phyloP scores from a whole-genome alignment of 2,113 vertebrate species.

The Anguilla rostrata region DNA sequence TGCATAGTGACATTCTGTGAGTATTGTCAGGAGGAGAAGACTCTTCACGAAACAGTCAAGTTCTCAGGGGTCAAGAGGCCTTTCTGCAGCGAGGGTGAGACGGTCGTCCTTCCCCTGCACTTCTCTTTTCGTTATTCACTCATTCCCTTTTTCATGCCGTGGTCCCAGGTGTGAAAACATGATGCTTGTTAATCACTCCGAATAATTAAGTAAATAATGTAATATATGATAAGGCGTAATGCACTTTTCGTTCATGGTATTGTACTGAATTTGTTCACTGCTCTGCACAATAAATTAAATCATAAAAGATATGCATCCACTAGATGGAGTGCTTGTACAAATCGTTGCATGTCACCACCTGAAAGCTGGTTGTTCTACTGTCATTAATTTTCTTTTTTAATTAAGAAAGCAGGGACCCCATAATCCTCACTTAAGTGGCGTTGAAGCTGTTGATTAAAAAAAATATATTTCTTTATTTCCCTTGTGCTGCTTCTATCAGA shows the following conservation, averaged over 20 bases:
- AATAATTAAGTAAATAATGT: background rate
- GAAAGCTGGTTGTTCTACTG: slow-evolving; percentile 26
- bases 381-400: too few species aligned
- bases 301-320: slow-evolving; percentile 34
- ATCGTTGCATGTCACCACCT: slow-evolving; percentile 13
- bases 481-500: slow-evolving; percentile 10
- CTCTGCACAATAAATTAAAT: too few species aligned
- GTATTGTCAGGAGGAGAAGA: slow-evolving; percentile 98
- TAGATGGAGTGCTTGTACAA: slow-evolving; percentile 32
- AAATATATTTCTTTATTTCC: too few species aligned
- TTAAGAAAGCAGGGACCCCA: too few species aligned
- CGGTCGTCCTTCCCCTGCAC: too few species aligned
- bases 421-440: too few species aligned
- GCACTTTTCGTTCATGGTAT: background rate
- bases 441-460: too few species aligned
- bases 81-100: slow-evolving; percentile 97
- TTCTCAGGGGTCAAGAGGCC: slow-evolving; percentile 96
- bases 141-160: background rate
- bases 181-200: background rate
- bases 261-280: background rate
- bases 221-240: background rate
- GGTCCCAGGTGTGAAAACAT: background rate
- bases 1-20: slow-evolving; percentile 97
- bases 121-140: background rate
- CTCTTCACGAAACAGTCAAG: slow-evolving; percentile 90